These are phyloP conservation scores for Lacerta agilis DNA, from an alignment of 2,797 vertebrate species.

Conservation along the genomic window DNA sequence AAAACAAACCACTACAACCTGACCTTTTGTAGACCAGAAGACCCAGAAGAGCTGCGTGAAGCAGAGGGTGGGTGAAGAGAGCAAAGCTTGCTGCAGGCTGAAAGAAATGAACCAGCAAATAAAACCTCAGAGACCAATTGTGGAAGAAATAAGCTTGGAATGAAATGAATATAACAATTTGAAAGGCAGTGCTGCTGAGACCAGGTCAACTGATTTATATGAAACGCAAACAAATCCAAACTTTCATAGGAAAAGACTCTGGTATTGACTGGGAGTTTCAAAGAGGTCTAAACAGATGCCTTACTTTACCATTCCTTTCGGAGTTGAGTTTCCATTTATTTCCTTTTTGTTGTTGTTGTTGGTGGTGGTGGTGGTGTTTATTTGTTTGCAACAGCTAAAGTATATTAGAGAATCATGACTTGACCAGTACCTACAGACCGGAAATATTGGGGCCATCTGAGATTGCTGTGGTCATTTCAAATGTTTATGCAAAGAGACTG, in stretches of 20 bases:
- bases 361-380: background rate
- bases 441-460: slow-evolving; percentile 1
- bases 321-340: background rate
- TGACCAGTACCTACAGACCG: background rate
- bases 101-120: slow-evolving; percentile 41
- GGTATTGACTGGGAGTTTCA: background rate
- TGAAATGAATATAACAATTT: slow-evolving; percentile 44
- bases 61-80: slow-evolving; percentile 32
- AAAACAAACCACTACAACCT: slow-evolving; percentile 23
- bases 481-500: background rate
- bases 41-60: slow-evolving; percentile 35
- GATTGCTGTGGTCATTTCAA: background rate
- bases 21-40: slow-evolving; percentile 35
- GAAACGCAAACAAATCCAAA: slow-evolving; percentile 36
- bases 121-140: slow-evolving; percentile 39
- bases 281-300: background rate
- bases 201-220: slow-evolving; percentile 28
- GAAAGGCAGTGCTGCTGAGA: slow-evolving; percentile 27
- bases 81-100: slow-evolving; percentile 32
- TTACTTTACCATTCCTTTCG: background rate
- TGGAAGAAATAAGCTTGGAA: slow-evolving; percentile 24
- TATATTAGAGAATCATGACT: background rate
- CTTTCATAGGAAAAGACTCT: slow-evolving; percentile 22
- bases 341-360: background rate
- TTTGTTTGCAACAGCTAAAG: slow-evolving; percentile 1